Conservation (phyloP, 2,888 invertebrate species). For the Hesperia comma region DNA sequence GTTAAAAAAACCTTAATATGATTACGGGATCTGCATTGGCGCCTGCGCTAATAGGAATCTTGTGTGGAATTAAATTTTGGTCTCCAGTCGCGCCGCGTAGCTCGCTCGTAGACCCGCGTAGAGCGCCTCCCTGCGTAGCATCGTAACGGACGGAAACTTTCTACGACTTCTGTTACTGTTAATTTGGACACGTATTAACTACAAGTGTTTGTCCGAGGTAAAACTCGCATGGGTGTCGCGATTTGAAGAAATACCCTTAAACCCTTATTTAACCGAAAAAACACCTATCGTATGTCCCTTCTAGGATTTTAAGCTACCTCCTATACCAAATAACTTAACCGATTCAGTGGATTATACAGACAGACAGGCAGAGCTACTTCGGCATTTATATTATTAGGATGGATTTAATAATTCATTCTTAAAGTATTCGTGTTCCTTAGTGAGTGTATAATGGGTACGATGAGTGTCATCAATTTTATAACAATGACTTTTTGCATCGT, state of each 20-base stretch:
- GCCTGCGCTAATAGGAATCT: constrained; percentile 39
- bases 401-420: neutral
- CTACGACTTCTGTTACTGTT: neutral
- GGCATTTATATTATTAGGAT: no score
- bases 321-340: no score
- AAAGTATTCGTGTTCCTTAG: neutral
- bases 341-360: no score
- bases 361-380: no score
- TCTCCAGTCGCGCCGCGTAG: constrained; percentile 21
- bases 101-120: constrained; percentile 28
- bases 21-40: constrained; percentile 34
- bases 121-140: constrained; percentile 3
- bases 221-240: no score
- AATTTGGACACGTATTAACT: neutral
- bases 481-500: constrained; percentile 3
- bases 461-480: constrained; percentile 19
- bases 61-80: constrained; percentile 24
- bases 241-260: no score
- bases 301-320: no score
- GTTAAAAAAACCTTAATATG: constrained; percentile 5
- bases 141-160: constrained; percentile 15
- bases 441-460: constrained; percentile 1
- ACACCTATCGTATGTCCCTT: no score
- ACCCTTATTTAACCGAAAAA: no score
- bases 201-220: no score